Evolutionary conservation across 2,113 vertebrate species (phyloP).

Genomic region (Bufo bufo): DNA sequence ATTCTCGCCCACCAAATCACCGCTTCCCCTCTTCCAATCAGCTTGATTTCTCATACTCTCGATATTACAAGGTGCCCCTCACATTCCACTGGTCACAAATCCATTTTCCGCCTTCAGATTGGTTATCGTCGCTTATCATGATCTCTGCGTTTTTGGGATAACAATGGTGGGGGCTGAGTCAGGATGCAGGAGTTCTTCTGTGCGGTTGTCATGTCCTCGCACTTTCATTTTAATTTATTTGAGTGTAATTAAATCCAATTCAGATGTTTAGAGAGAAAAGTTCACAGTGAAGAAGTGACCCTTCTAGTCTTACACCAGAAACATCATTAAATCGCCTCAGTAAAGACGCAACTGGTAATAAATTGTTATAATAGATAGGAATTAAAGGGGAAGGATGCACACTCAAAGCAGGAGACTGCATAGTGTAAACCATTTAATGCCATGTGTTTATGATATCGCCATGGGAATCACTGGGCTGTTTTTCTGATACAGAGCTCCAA

Average conservation of each 20-base stretch:
- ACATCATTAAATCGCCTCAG: conserved; percentile 1
- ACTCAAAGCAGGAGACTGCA: not conserved
- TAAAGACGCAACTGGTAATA: not conserved
- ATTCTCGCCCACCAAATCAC: not conserved
- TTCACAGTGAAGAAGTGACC: not conserved
- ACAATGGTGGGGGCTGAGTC: not conserved
- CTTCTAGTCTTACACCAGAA: not conserved
- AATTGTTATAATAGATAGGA: not conserved
- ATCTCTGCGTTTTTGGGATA: not conserved
- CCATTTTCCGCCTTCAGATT: conserved; percentile 25
- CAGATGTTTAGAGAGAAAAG: conserved; percentile 6
- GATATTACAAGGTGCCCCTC: not conserved
- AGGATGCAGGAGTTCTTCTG: not conserved
- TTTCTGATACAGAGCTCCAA: no score
- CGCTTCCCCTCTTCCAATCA: not conserved
- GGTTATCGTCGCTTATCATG: not conserved
- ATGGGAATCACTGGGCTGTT: no score
- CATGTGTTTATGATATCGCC: no score
- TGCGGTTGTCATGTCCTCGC: conserved; percentile 2
- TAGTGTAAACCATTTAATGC: no score
- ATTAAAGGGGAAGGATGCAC: not conserved
- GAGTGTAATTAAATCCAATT: conserved; percentile 31
- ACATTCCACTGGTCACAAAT: not conserved
- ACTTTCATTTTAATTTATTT: conserved; percentile 9
- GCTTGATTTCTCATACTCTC: not conserved